Conservation (phyloP, 2,888 invertebrate genomes). For the Torymus texanus region DNA sequence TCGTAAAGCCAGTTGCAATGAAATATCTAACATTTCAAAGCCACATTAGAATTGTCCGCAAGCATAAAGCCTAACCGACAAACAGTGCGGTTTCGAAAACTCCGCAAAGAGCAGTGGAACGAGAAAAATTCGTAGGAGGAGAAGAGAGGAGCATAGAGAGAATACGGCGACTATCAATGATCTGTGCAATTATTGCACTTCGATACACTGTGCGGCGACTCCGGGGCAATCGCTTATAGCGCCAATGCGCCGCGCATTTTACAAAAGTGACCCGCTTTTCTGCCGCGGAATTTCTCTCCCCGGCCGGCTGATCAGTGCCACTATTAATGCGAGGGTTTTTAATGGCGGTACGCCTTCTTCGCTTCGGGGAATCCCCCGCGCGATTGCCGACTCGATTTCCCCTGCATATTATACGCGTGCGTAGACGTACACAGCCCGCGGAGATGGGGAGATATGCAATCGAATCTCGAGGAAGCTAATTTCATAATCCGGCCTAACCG, state of each 20-base stretch:
- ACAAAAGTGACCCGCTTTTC: constrained; percentile 15
- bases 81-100: constrained; percentile 5
- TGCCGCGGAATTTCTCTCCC: not conserved
- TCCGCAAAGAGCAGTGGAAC: too few species aligned
- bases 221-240: not conserved
- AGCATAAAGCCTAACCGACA: not conserved
- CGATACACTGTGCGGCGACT: too few species aligned
- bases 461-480: not conserved
- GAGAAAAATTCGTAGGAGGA: not conserved
- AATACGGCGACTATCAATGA: too few species aligned
- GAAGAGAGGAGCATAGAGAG: too few species aligned
- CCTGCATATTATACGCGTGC: not conserved
- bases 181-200: too few species aligned
- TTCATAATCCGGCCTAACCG: constrained; percentile 1
- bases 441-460: not conserved
- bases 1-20: not conserved
- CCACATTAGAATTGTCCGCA: not conserved
- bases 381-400: not conserved
- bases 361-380: constrained; percentile 18
- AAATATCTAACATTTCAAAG: not conserved
- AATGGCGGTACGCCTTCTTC: not conserved
- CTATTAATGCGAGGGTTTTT: not conserved
- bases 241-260: not conserved
- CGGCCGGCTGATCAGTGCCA: not conserved
- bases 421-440: not conserved